phyloP scores from a whole-genome alignment of 2,113 vertebrate species.

The Manacus vitellinus region DNA sequence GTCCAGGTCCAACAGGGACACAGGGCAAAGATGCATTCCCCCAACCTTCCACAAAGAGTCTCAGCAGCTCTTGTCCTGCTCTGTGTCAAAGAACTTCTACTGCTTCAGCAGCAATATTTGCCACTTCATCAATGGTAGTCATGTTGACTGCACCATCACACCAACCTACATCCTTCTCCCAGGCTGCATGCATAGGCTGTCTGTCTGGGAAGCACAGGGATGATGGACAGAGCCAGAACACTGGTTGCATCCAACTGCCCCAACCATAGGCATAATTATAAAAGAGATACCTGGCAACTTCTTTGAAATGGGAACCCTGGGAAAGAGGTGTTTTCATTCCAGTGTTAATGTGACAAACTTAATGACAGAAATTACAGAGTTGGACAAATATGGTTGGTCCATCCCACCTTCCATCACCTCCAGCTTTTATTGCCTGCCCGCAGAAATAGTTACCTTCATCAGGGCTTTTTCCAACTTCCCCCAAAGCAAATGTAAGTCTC shows the following conservation, averaged over 20 bases:
- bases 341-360: not conserved
- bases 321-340: not conserved
- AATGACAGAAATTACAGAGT: not conserved
- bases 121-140: not conserved
- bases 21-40: not conserved
- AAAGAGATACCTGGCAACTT: not conserved
- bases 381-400: not conserved
- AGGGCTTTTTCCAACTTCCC: not conserved
- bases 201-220: not conserved
- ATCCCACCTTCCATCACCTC: not conserved
- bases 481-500: not conserved
- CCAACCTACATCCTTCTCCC: not conserved
- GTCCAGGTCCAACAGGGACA: not conserved
- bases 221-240: not conserved
- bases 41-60: not conserved
- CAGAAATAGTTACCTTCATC: not conserved
- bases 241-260: not conserved
- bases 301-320: not conserved
- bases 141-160: not conserved
- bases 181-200: accelerated
- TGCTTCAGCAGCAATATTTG: not conserved
- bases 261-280: not conserved
- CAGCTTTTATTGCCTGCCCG: not conserved
- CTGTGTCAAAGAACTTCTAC: not conserved
- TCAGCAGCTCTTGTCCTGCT: not conserved